phyloP scores from a whole-genome alignment of 2,797 vertebrate species.

The Gymnoscopelus microlampas region DNA sequence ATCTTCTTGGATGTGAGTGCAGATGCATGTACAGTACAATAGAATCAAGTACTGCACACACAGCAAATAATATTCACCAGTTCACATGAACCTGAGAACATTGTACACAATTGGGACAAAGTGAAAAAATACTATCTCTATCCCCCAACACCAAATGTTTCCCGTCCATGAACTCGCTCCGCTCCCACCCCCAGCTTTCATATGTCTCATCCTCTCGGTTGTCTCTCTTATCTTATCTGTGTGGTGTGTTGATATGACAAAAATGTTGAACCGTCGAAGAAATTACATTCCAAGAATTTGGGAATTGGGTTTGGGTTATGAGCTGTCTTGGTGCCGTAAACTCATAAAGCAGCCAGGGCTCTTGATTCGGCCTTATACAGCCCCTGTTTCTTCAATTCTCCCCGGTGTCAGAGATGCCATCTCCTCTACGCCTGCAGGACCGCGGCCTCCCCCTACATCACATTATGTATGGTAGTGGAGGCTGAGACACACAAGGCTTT shows the following conservation, averaged over 20 bases:
- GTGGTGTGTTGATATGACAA: conserved; percentile 11
- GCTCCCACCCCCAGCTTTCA: conserved; percentile 18
- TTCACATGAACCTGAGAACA: too few species aligned
- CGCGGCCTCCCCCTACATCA: conserved; percentile 15
- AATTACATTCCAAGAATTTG: conserved; percentile 6
- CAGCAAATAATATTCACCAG: conserved; percentile 10
- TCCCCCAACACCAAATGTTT: too few species aligned
- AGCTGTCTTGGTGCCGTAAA: too few species aligned
- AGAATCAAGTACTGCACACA: conserved; percentile 8
- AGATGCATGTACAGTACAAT: conserved; percentile 6
- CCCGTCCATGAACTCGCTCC: background rate
- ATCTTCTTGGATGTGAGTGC: conserved; percentile 13
- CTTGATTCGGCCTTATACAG: too few species aligned
- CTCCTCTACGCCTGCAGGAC: conserved; percentile 7
- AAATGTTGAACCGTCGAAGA: background rate
- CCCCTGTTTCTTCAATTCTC: conserved; percentile 2
- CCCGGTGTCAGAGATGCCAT: too few species aligned
- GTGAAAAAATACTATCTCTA: too few species aligned
- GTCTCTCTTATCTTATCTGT: conserved; percentile 30
- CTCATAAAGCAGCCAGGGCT: too few species aligned
- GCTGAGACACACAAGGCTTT: conserved; percentile 38
- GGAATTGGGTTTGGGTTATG: too few species aligned
- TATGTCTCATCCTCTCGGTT: conserved; percentile 25
- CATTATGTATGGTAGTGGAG: conserved; percentile 31
- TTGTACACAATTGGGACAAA: too few species aligned